Conservation (phyloP, 2,113 vertebrate species). For the Balaeniceps rex region DNA sequence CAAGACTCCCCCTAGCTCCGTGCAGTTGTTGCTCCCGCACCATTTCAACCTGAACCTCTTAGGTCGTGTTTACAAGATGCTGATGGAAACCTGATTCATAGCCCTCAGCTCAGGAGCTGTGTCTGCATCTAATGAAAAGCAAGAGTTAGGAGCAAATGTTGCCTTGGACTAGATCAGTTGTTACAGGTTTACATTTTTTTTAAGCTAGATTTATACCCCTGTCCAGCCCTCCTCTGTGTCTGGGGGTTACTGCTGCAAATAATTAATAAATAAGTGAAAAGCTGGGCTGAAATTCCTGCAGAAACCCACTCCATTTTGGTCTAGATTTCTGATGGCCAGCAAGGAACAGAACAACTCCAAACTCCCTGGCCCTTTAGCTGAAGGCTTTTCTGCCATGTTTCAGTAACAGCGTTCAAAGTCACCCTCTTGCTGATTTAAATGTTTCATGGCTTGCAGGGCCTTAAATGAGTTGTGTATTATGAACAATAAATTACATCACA, state of each 20-base stretch:
- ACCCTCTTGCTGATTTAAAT: conserved; percentile 23
- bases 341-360: background rate
- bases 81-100: background rate
- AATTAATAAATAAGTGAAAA: background rate
- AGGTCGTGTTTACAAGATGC: background rate
- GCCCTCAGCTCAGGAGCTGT: background rate
- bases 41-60: background rate
- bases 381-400: background rate
- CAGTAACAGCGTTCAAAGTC: background rate
- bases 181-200: background rate
- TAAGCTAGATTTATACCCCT: background rate
- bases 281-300: background rate
- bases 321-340: background rate
- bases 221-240: background rate
- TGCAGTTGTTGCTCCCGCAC: background rate
- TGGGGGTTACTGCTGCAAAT: background rate
- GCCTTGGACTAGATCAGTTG: background rate
- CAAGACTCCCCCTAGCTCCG: background rate
- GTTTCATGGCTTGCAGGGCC: conserved; percentile 9
- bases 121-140: background rate
- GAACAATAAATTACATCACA: conserved; percentile 41
- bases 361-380: background rate
- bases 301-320: background rate
- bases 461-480: conserved; percentile 17
- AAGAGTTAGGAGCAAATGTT: background rate